phyloP scores from a whole-genome alignment of 2,113 vertebrate species.

The Spizaetus ornatus region DNA sequence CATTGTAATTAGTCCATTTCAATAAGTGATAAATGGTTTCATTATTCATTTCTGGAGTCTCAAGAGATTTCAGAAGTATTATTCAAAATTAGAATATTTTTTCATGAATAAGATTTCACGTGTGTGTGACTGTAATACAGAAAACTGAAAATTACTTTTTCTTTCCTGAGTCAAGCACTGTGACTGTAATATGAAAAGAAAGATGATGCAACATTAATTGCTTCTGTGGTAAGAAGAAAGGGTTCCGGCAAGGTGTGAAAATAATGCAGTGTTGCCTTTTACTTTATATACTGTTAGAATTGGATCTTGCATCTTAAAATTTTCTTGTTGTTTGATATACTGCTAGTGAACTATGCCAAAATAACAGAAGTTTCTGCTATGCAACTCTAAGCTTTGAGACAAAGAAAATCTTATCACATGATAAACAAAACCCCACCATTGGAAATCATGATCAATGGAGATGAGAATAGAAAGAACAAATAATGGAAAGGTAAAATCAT shows the following conservation, averaged over 20 bases:
- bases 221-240: background rate
- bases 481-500: background rate
- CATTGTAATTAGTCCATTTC: background rate
- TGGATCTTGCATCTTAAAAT: background rate
- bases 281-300: background rate
- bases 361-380: background rate
- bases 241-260: background rate
- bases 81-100: background rate
- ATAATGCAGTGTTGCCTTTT: background rate
- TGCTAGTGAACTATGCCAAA: background rate
- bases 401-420: background rate
- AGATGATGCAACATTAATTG: background rate
- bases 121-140: background rate
- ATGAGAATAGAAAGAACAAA: background rate
- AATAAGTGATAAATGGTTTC: background rate
- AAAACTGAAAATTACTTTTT: background rate
- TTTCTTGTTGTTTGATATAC: background rate
- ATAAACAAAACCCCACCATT: background rate
- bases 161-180: background rate
- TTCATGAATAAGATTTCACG: background rate
- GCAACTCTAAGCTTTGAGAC: background rate
- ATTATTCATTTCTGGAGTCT: background rate
- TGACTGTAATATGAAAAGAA: constrained; percentile 9
- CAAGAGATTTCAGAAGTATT: background rate
- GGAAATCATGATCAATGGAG: background rate